Conservation (phyloP, 2,888 invertebrate species). For the Stramonita haemastoma region DNA sequence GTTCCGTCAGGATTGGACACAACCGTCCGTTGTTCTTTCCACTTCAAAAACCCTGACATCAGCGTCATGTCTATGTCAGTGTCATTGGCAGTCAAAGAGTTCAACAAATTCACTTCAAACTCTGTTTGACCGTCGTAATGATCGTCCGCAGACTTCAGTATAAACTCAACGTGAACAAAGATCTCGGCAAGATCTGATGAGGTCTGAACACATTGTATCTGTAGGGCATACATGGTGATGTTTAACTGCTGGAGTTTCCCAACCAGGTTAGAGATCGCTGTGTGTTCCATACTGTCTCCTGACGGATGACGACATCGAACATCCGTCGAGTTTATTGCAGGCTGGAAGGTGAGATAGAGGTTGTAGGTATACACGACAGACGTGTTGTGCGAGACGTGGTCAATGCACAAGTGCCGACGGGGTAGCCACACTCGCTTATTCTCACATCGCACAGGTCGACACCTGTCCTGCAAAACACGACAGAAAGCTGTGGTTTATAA, state of each 20-base stretch:
- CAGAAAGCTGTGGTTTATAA: background rate
- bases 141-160: background rate
- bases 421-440: background rate
- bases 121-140: background rate
- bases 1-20: background rate
- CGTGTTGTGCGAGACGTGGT: background rate
- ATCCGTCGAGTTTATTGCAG: background rate
- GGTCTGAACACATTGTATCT: background rate
- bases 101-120: constrained; percentile 1
- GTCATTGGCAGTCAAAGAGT: background rate
- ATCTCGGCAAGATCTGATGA: no score
- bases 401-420: background rate
- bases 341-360: background rate
- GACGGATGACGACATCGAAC: background rate
- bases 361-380: background rate
- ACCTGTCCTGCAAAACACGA: constrained; percentile 7
- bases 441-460: constrained; percentile 24
- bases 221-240: background rate
- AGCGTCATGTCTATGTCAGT: background rate
- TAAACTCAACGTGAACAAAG: background rate
- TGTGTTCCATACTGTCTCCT: background rate
- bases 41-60: background rate
- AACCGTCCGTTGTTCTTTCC: no score
- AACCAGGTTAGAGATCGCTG: background rate
- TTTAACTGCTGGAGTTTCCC: background rate